These are phyloP conservation scores for Fistularia commersonii DNA, from an alignment of 2,797 vertebrate species.

Conservation along the genomic window DNA sequence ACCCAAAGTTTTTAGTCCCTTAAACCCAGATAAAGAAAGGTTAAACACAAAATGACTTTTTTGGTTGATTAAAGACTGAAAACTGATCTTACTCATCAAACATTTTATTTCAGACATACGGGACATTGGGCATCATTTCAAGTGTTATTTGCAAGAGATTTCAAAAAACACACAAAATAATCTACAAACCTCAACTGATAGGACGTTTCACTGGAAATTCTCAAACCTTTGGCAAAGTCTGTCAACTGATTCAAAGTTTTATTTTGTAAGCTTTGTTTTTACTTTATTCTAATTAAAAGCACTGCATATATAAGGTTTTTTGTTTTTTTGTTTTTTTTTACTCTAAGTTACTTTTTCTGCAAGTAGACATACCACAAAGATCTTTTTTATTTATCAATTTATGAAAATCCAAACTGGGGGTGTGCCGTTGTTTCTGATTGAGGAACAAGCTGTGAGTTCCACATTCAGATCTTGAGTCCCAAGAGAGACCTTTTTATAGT, in stretches of 20 bases:
- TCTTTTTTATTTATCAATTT: conserved; percentile 58
- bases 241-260: conserved; percentile 4
- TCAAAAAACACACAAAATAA: no score
- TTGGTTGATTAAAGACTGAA: no score
- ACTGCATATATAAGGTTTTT: conserved; percentile 2
- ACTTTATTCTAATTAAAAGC: neutral
- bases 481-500: conserved; percentile 69
- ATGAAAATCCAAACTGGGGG: conserved; percentile 58
- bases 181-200: no score
- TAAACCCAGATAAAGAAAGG: no score
- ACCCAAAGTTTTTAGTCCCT: no score
- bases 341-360: conserved; percentile 42
- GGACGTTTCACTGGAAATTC: no score
- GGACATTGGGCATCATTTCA: no score
- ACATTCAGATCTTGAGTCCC: conserved; percentile 67
- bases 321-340: conserved; percentile 4
- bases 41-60: no score
- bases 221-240: neutral
- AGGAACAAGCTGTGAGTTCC: conserved; percentile 68
- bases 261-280: neutral
- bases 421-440: conserved; percentile 56
- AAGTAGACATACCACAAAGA: conserved; percentile 50
- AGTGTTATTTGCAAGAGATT: no score
- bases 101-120: no score
- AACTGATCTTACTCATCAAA: no score